Evolutionary conservation across 2,888 invertebrate genomes (phyloP).

Genomic region (Orchestes rusci): DNA sequence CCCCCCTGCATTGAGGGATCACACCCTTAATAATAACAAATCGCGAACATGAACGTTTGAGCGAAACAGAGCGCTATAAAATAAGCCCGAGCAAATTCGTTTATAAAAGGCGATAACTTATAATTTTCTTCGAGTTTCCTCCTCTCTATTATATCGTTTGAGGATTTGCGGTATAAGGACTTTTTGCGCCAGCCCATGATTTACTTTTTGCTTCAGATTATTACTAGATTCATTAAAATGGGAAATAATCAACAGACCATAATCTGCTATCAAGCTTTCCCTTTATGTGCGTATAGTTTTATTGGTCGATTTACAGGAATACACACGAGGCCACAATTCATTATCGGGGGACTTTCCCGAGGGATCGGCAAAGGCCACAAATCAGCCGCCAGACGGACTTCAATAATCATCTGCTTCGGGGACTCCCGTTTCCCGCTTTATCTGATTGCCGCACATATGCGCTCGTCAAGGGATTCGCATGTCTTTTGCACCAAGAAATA

Average conservation of each 20-base stretch:
- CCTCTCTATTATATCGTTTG: constrained; percentile 20
- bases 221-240: no score
- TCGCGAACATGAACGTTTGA: constrained; percentile 22
- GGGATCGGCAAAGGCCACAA: constrained; percentile 15
- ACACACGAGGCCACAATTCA: constrained; percentile 19
- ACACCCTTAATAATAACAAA: constrained; percentile 19
- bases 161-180: constrained; percentile 12
- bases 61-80: constrained; percentile 23
- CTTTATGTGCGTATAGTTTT: no score
- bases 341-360: constrained; percentile 15
- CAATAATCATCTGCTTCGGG: constrained; percentile 19
- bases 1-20: no score
- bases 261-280: no score
- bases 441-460: constrained; percentile 23
- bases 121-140: constrained; percentile 20
- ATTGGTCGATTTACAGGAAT: constrained; percentile 13
- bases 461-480: neutral
- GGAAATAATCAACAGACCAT: no score
- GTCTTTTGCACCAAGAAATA: no score
- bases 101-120: constrained; percentile 26
- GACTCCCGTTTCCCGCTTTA: constrained; percentile 19
- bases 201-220: neutral
- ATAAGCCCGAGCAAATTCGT: constrained; percentile 23
- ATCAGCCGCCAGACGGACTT: constrained; percentile 20
- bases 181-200: neutral